These are phyloP conservation scores for Polyploca ridens DNA, from an alignment of 2,888 invertebrate species.

Conservation along the genomic window DNA sequence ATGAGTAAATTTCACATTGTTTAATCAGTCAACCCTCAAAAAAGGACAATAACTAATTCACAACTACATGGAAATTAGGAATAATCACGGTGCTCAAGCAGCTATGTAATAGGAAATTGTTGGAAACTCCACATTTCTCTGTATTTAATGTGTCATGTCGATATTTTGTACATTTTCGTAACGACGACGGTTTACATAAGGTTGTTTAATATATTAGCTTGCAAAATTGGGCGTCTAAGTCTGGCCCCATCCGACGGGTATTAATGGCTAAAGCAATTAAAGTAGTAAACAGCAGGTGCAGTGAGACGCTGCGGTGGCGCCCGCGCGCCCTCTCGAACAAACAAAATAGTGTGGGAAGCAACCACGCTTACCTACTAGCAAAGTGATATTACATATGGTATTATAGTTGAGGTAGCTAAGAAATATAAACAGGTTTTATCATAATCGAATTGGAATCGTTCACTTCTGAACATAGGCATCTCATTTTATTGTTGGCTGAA, in stretches of 20 bases:
- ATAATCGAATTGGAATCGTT: too few relatives aligned
- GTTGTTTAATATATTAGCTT: conserved; percentile 15
- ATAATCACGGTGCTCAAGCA: too few relatives aligned
- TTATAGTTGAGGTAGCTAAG: background rate
- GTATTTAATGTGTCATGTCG: too few relatives aligned
- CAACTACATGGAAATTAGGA: too few relatives aligned
- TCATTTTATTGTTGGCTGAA: too few relatives aligned
- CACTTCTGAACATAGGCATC: too few relatives aligned
- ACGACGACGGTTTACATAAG: background rate
- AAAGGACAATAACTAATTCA: too few relatives aligned
- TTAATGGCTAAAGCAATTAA: conserved; percentile 78
- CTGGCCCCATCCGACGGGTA: conserved; percentile 65
- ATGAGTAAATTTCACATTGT: too few relatives aligned
- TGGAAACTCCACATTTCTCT: too few relatives aligned
- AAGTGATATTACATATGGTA: conserved; percentile 4
- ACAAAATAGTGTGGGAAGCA: conserved; percentile 71
- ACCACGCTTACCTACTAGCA: conserved; percentile 36
- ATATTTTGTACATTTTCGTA: background rate
- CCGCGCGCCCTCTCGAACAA: conserved; percentile 54
- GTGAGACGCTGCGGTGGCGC: conserved; percentile 50
- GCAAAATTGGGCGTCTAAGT: conserved; percentile 59
- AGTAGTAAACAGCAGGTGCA: conserved; percentile 80
- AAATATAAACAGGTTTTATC: too few relatives aligned
- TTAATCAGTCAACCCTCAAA: too few relatives aligned
- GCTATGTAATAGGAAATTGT: too few relatives aligned